Evolutionary conservation across 2,888 invertebrate species (phyloP), one percentile per base, ranked within the genome.

Genomic region (Polymixis flavicincta): DNA sequence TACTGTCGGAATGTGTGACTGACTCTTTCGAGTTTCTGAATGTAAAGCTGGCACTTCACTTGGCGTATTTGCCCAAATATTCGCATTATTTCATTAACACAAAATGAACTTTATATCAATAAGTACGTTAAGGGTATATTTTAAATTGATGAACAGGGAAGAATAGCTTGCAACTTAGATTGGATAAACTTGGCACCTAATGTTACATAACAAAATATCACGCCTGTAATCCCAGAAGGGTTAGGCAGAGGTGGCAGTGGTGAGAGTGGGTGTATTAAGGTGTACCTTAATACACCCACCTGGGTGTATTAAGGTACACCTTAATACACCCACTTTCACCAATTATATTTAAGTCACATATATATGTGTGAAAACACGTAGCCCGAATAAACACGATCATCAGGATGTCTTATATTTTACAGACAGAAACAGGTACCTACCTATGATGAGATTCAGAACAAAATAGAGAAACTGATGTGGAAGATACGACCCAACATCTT

Each of bases 1-100:
- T 78, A 90, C 71, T 50, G 82, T 25, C 70, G 19, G 11, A 9
- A 50, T 9, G 81, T 60, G 32, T 57, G 54, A 25, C 48, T 55
- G 3, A 45, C 28, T 55, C 37, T 6, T 19, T 25, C 11, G 22
- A 55, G 14, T 59, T 73, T 37, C 22, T 25, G 13, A 55, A 71
- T 32, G 13, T 32, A 32, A 37, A 37, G 5, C 37, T 37, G 37
- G 37, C 37, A 37, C 37, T 37, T 37, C 37, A 37, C 37, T 37
- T 5, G 37, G 37, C 37, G 37, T 37, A 37, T 5, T 37, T 37
- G 37, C 37, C 37, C 37, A 37, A 37, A 37, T 37, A 37, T 37
- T 37, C 37, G 5, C 37, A 5, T 37, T 37, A 37, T 37, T 37
- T 37, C 37, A 37, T 37, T 37, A 37, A 37, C 37, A 37, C 37